Evolutionary conservation across 2,797 vertebrate species (phyloP).

Genomic region (Prunella strophiata): DNA sequence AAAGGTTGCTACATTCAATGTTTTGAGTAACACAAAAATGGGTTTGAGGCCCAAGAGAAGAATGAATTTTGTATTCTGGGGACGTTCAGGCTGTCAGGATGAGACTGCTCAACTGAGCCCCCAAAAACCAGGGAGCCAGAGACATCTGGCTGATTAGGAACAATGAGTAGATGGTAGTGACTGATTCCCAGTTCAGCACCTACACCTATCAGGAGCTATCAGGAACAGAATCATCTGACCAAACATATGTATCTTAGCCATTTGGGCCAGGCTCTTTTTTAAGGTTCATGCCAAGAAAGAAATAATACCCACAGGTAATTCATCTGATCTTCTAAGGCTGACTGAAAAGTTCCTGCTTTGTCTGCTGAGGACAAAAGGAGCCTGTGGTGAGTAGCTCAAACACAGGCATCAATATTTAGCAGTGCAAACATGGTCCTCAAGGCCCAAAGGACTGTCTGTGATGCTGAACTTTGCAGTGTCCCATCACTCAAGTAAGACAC

Average conservation of each 20-base stretch:
- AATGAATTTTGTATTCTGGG: neutral
- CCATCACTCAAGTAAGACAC: neutral
- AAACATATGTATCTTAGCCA: neutral
- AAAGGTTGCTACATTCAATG: neutral
- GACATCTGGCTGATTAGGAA: neutral
- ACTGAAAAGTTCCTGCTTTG: neutral
- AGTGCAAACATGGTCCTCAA: neutral
- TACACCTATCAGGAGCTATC: neutral
- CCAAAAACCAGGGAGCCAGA: neutral
- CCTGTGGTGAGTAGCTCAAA: neutral
- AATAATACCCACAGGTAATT: neutral
- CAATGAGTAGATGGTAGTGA: neutral
- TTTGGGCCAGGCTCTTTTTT: neutral
- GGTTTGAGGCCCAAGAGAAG: neutral
- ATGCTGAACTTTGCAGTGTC: neutral
- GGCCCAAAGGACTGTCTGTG: neutral
- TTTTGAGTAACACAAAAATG: accelerated
- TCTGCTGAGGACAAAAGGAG: neutral
- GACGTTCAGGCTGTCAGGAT: neutral
- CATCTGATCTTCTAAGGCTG: neutral
- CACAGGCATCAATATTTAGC: accelerated
- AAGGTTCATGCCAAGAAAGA: neutral
- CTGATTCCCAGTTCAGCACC: neutral
- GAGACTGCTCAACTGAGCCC: neutral
- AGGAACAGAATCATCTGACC: neutral